Evolutionary conservation across 2,797 vertebrate genomes (phyloP), one percentile per base, ranked within the genome.

Genomic region (Periparus ater): DNA sequence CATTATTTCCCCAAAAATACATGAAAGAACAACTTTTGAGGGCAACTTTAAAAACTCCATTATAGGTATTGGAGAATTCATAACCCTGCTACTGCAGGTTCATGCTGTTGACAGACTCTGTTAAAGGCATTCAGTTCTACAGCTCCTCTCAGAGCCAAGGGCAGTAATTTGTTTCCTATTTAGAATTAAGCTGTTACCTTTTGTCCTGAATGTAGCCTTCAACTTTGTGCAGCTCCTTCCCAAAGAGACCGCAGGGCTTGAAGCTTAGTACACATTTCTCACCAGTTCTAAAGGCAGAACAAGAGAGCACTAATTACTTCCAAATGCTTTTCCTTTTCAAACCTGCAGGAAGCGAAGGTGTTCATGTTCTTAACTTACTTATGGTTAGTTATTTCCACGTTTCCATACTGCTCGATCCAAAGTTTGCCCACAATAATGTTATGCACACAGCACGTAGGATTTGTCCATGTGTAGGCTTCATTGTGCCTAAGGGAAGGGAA

Each of bases 381-480:
- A 97, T 99, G 99, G 97, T 99, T 99, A 77, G 98, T 98, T 96
- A 99, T 99, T 97, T 99, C 99, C 97, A 99, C 98, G 0, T 98
- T 99, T 96, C 99, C 99, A 10, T 99, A 99, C 95, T 99, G 99
- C 96, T 99, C 99, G 21, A 99, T 99, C 99, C 99, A 99, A 81
- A 99, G 99, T 96, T 99, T 99, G 29, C 99, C 99, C 63, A 99
- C 99, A 7, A 99, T 99, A 82, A 99, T 99, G 92, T 99, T 99
- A 96, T 99, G 99, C 71, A 99, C 99, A 60, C 99, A 99, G 95
- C 99, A 99, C 0, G 98, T 99, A 78, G 99, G 99, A 92, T 99
- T 99, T 92, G 99, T 99, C 99, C 99, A 99, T 0, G 99, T 99
- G 95, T 99, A 99, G 11, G 99, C 98, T 98, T 99, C 99, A 9